Percentiles rank a stretch among this genome's conserved stretches.
These are phyloP conservation scores for Brachyptera risi DNA, from an alignment of 2,888 invertebrate species.

Conservation along the genomic window DNA sequence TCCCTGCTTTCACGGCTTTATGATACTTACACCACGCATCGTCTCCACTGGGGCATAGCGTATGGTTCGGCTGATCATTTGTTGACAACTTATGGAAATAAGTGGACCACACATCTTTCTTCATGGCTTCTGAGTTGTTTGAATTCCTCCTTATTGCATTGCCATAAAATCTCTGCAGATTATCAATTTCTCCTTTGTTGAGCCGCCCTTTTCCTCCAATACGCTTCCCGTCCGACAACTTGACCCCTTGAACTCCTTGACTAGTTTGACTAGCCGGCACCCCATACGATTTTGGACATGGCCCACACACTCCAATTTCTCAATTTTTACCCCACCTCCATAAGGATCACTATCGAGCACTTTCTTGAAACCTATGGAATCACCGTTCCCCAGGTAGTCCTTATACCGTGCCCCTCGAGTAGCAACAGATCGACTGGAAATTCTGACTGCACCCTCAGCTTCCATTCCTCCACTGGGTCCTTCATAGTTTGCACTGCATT, in stretches of 20 bases:
- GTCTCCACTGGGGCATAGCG: conserved; percentile 23
- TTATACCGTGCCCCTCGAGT: conserved; percentile 18
- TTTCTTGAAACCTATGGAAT: conserved; percentile 20
- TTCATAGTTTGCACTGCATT: neutral
- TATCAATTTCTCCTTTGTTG: conserved; percentile 20
- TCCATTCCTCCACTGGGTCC: conserved; percentile 26
- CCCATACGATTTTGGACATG: conserved; percentile 25
- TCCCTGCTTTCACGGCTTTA: neutral
- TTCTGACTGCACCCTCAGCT: conserved; percentile 15
- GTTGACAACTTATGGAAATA: conserved; percentile 29
- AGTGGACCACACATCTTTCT: conserved; percentile 27
- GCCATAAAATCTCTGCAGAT: conserved; percentile 26
- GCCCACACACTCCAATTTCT: conserved; percentile 18
- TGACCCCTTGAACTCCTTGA: conserved; percentile 20
- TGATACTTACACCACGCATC: conserved; percentile 23
- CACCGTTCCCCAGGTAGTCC: conserved; percentile 25
- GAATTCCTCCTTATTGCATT: conserved; percentile 26
- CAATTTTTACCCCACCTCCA: neutral
- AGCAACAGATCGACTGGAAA: conserved; percentile 19
- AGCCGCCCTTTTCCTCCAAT: conserved; percentile 23
- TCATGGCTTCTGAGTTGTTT: conserved; percentile 21
- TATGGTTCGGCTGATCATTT: conserved; percentile 26
- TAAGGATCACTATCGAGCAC: conserved; percentile 13
- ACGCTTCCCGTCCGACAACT: conserved; percentile 24
- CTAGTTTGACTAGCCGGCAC: conserved; percentile 1